Evolutionary conservation across 2,888 invertebrate genomes (phyloP), one percentile per base, ranked within the genome.

Genomic region (Parelbella ahira): DNA sequence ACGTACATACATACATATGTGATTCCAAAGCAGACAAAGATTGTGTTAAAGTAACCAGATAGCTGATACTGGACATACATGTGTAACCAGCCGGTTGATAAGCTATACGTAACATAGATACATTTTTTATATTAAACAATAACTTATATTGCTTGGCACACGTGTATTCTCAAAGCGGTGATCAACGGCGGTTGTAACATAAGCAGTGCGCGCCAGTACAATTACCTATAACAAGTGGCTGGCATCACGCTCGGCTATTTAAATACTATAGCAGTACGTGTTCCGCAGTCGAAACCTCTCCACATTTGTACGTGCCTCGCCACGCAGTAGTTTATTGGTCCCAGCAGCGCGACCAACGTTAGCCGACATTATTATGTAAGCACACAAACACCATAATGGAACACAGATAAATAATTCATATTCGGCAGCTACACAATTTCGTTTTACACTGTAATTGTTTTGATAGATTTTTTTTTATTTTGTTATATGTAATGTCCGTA

Each of bases 311-410:
- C 78, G 83, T 82, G 81, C 62, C 62, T 74, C 68, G 76, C 75
- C 65, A 78, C 53, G 70, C 79, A 79, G 68, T 69, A 75, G 72
- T 75, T 73, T 73, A 71, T 72, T 73, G 70, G 74, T 65, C 69
- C 68, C 65, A 50, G 63, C 59, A 64, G 63, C 59, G 18, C 33
- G 33, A 28, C 15, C 32, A 56, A 60, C 60, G 57, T 34, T 38
- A 34, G 61, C 51, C 60, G 53, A 48, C 56, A 55, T 54, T 73
- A 66, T 82, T 83, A 81, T 80, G 79, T 81, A 80, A 83, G 68
- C 76, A 76, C 71, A 79, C 76, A 80, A 68, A 75, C 68, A 68
- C 67, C 51, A 50, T 45, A 63, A 54, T 53, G 52, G 50, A 48
- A 58, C 57, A 61, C 54, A 56, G 55, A 78, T 80, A 71, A 65